Percentiles rank a stretch among this genome's conserved stretches.
Evolutionary conservation across 2,797 vertebrate species (phyloP).

Genomic region (Podargus strigoides): DNA sequence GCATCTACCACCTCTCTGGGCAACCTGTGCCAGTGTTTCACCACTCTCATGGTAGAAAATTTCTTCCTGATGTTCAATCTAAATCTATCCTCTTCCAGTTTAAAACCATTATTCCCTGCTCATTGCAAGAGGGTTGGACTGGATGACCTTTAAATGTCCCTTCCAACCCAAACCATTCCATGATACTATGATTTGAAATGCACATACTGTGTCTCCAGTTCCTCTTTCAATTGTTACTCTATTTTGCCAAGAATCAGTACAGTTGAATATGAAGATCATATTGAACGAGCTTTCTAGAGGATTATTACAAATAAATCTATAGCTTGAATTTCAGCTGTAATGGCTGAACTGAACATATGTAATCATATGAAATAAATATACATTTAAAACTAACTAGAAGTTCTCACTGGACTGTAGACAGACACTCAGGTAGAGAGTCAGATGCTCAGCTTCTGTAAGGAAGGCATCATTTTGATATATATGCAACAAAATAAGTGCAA

Average conservation of each 20-base stretch:
- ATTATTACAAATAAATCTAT: neutral
- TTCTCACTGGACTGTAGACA: neutral
- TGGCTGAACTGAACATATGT: neutral
- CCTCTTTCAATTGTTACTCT: neutral
- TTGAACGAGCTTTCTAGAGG: neutral
- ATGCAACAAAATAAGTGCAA: neutral
- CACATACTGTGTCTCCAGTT: neutral
- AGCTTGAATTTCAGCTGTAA: neutral
- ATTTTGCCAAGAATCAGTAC: neutral
- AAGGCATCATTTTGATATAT: neutral
- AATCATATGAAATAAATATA: neutral
- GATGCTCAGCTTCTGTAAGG: neutral
- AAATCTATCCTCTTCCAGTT: too few relatives aligned
- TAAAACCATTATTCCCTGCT: too few relatives aligned
- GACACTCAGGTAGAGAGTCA: neutral
- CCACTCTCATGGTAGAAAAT: too few relatives aligned
- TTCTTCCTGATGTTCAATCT: too few relatives aligned
- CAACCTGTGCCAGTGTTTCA: too few relatives aligned
- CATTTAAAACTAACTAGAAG: neutral
- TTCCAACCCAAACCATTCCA: neutral
- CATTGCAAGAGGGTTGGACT: too few relatives aligned
- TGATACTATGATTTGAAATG: neutral
- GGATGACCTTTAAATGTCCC: neutral
- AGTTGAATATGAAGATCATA: neutral
- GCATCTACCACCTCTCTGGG: too few relatives aligned